These are phyloP conservation scores for Pseudomyrmex pallidus DNA, from an alignment of 1,140 invertebrate species.

Conservation along the genomic window DNA sequence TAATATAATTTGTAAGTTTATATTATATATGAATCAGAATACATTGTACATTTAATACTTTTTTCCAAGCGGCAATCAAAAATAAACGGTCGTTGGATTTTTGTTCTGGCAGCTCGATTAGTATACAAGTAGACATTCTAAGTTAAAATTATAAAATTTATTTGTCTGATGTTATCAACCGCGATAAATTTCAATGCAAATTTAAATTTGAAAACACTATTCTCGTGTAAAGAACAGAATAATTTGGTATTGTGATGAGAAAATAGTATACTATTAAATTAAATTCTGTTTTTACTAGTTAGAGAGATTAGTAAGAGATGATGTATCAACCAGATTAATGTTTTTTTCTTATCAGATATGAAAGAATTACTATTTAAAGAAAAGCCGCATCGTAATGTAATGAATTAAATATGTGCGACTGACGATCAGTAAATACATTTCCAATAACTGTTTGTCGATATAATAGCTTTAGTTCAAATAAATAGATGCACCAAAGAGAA, in stretches of 20 bases:
- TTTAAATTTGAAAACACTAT: slow-evolving; percentile 14
- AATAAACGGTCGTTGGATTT: slow-evolving; percentile 25
- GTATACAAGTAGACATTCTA: slow-evolving; percentile 5
- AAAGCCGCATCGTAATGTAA: neutral
- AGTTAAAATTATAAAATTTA: slow-evolving; percentile 24
- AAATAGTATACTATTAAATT: slow-evolving; percentile 12
- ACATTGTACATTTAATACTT: slow-evolving; percentile 8
- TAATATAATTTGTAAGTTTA: no score
- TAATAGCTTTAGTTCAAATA: slow-evolving; percentile 10
- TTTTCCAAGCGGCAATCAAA: slow-evolving; percentile 3
- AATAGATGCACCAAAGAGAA: neutral
- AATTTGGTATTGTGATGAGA: slow-evolving; percentile 5
- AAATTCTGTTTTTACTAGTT: slow-evolving; percentile 3
- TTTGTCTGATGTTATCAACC: neutral
- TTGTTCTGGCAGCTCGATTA: slow-evolving; percentile 15
- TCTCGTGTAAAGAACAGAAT: neutral
- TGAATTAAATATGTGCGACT: slow-evolving; percentile 20
- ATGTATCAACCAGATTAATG: neutral
- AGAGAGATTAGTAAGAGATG: neutral
- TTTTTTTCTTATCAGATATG: neutral
- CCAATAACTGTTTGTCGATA: neutral
- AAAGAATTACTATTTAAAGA: slow-evolving; percentile 48
- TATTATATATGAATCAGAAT: slow-evolving; percentile 1
- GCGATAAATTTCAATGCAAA: slow-evolving; percentile 17
- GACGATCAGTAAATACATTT: slow-evolving; percentile 3